Conservation (phyloP, 2,888 invertebrate genomes). For the Lamellibrachia columna region DNA sequence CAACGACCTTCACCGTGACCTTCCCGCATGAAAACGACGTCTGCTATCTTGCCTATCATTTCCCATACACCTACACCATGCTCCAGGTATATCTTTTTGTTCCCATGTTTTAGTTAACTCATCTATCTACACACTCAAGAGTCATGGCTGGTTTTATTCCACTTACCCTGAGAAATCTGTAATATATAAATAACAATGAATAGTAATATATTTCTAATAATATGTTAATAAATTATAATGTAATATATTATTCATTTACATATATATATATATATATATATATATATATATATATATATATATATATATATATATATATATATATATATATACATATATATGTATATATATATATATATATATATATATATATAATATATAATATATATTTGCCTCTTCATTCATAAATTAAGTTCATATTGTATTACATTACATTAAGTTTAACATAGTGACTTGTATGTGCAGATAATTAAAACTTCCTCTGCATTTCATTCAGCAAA, state of each 20-base stretch:
- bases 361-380: too few relatives aligned
- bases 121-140: neutral
- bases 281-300: too few relatives aligned
- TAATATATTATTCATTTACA: too few relatives aligned
- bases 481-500: neutral
- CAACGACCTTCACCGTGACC: conserved; percentile 80
- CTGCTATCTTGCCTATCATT: conserved; percentile 88
- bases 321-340: too few relatives aligned
- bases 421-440: neutral
- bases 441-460: neutral
- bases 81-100: conserved; percentile 71
- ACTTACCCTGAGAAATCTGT: too few relatives aligned
- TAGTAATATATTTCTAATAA: too few relatives aligned
- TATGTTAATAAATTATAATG: too few relatives aligned
- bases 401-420: neutral
- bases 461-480: neutral
- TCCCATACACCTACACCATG: conserved; percentile 84
- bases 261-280: too few relatives aligned
- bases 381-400: neutral
- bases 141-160: neutral
- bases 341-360: too few relatives aligned
- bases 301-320: too few relatives aligned
- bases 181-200: too few relatives aligned
- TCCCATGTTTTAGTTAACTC: too few relatives aligned
- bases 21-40: conserved; percentile 81